Conservation (phyloP, 2,797 vertebrate species). For the Anguilla marmorata region DNA sequence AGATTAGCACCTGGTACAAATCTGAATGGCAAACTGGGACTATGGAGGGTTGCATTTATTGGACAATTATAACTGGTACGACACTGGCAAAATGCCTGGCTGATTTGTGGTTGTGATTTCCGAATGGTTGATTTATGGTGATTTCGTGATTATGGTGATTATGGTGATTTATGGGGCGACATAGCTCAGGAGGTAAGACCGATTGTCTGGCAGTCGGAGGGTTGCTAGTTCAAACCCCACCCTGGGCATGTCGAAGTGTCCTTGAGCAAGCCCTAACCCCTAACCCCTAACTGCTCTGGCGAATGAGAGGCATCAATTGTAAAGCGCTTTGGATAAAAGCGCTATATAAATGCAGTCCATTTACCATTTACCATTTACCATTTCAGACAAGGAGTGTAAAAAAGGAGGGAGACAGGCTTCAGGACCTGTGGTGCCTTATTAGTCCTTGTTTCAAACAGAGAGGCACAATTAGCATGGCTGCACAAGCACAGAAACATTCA, state of each 20-base stretch:
- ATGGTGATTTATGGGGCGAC: too few species aligned
- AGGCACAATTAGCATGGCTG: conserved; percentile 11
- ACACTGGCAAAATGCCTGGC: neutral
- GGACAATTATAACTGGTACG: neutral
- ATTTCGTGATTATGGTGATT: neutral
- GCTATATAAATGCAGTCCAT: too few species aligned
- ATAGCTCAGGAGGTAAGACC: too few species aligned
- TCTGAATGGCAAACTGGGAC: neutral
- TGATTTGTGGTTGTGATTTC: neutral
- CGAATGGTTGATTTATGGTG: neutral
- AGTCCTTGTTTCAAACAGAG: conserved; percentile 26
- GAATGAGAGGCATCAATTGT: too few species aligned
- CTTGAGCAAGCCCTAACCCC: too few species aligned
- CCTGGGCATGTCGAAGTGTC: too few species aligned
- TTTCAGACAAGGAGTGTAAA: neutral
- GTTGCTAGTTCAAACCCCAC: too few species aligned
- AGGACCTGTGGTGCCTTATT: neutral
- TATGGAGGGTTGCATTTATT: neutral
- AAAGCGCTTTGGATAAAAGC: too few species aligned
- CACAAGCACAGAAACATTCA: neutral
- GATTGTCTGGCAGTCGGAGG: too few species aligned
- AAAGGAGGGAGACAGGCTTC: neutral
- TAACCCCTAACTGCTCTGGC: too few species aligned
- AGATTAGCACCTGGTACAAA: neutral
- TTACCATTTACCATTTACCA: too few species aligned